phyloP scores from a whole-genome alignment of 2,797 vertebrate genomes.

The Eulemur albifrons region DNA sequence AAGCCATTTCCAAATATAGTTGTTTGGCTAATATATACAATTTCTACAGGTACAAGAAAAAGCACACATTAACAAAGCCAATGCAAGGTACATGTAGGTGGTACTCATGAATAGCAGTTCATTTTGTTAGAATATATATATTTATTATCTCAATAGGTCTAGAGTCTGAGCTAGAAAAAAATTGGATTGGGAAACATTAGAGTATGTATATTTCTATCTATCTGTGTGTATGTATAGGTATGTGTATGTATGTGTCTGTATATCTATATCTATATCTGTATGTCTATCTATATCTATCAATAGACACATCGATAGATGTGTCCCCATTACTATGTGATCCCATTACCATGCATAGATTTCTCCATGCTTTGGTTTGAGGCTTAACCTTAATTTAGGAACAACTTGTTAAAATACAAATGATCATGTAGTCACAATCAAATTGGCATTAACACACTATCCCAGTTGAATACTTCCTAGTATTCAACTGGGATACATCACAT shows the following conservation, averaged over 20 bases:
- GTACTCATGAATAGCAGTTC: neutral
- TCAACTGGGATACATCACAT: neutral
- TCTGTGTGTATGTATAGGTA: too few relatives aligned
- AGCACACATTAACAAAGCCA: neutral
- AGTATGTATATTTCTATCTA: neutral
- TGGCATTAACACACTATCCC: too few relatives aligned
- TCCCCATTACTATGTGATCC: too few relatives aligned
- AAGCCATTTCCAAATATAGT: neutral
- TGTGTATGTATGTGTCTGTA: neutral
- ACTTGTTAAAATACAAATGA: neutral
- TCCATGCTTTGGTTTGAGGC: neutral
- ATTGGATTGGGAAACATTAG: neutral
- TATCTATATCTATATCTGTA: neutral
- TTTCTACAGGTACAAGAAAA: neutral
- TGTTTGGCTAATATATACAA: neutral
- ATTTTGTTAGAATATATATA: neutral
- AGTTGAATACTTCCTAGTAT: neutral
- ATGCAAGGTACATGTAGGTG: neutral
- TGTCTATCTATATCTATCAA: neutral
- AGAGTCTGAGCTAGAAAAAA: neutral
- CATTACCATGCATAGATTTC: too few relatives aligned
- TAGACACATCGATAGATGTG: too few relatives aligned
- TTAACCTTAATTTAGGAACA: neutral
- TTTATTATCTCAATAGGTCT: neutral
- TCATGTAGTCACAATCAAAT: neutral